Conservation (phyloP, 2,888 invertebrate genomes). For the Lomographa bimaculata region DNA sequence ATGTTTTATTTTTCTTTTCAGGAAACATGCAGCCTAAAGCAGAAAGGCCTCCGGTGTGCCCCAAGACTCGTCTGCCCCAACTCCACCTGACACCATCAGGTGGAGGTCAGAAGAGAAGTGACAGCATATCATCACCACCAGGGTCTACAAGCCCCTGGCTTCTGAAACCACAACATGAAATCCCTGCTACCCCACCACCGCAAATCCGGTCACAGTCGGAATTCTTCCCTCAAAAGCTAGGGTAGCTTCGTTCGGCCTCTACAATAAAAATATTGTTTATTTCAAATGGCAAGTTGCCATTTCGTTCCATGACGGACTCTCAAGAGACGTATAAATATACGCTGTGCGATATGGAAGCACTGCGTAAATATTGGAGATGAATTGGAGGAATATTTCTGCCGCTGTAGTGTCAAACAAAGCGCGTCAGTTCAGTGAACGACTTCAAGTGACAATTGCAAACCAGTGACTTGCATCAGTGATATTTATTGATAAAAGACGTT, state of each 20-base stretch:
- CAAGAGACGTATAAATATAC: slow-evolving; percentile 68
- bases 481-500: slow-evolving; percentile 8
- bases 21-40: slow-evolving; percentile 72
- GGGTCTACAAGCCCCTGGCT: slow-evolving; percentile 58
- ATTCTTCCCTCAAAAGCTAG: slow-evolving; percentile 71
- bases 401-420: slow-evolving; percentile 39
- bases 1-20: slow-evolving; percentile 40
- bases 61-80: slow-evolving; percentile 59
- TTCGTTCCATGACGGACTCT: slow-evolving; percentile 61
- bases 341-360: slow-evolving; percentile 52
- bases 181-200: slow-evolving; percentile 74
- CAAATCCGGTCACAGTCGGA: slow-evolving; percentile 61
- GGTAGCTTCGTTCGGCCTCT: slow-evolving; percentile 52
- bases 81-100: slow-evolving; percentile 69
- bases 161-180: slow-evolving; percentile 70
- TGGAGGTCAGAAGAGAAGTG: slow-evolving; percentile 52
- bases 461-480: slow-evolving; percentile 14
- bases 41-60: slow-evolving; percentile 64
- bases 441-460: slow-evolving; percentile 5
- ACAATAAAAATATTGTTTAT: slow-evolving; percentile 46
- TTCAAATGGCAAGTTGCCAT: slow-evolving; percentile 75
- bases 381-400: slow-evolving; percentile 43
- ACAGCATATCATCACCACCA: slow-evolving; percentile 48
- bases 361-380: slow-evolving; percentile 55
- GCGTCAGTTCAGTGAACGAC: slow-evolving; percentile 40